These are phyloP conservation scores for Melanerpes formicivorus DNA, from an alignment of 2,113 vertebrate genomes.

Conservation along the genomic window DNA sequence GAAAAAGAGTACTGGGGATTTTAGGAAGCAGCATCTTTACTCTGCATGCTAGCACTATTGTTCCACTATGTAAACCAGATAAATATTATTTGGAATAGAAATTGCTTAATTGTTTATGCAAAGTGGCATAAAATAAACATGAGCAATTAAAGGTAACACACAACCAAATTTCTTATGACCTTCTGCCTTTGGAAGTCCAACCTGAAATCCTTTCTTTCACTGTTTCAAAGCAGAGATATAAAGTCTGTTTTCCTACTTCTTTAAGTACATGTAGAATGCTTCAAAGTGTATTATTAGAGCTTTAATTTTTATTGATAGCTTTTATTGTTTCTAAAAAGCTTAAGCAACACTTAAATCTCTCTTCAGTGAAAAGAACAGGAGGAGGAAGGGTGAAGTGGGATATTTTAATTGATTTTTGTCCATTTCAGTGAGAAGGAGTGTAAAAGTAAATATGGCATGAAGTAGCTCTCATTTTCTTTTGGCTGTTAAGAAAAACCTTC, in stretches of 20 bases:
- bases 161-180: background rate
- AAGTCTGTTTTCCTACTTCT: background rate
- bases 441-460: background rate
- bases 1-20: background rate
- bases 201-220: background rate
- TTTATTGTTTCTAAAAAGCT: background rate
- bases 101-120: slow-evolving; percentile 2
- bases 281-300: background rate
- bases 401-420: slow-evolving; percentile 11
- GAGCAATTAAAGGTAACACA: background rate
- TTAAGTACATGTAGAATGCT: background rate
- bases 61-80: background rate
- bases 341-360: background rate
- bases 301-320: background rate
- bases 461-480: background rate
- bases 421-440: background rate
- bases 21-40: background rate
- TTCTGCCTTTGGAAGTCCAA: background rate
- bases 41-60: background rate
- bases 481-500: background rate
- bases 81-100: background rate
- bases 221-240: background rate
- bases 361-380: background rate
- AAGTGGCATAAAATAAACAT: slow-evolving; percentile 27
- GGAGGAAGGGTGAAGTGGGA: background rate